These are phyloP conservation scores for Anas bernieri DNA, from an alignment of 2,797 vertebrate species.

Conservation along the genomic window DNA sequence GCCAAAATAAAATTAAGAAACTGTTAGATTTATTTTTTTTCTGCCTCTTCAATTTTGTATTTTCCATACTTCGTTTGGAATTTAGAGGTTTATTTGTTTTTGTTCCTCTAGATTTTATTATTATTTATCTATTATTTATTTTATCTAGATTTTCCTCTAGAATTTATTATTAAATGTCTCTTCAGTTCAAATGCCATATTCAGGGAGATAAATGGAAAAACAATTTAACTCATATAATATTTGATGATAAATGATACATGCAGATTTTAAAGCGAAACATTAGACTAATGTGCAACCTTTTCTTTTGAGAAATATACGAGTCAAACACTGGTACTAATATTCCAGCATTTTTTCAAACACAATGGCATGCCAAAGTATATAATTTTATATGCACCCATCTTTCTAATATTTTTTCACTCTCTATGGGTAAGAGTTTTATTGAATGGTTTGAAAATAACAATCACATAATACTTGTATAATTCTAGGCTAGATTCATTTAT, in stretches of 20 bases:
- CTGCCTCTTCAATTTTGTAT: neutral
- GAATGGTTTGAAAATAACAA: neutral
- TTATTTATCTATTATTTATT: too few species aligned
- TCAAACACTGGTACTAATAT: neutral
- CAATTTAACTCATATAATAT: accelerated
- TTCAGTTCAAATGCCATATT: neutral
- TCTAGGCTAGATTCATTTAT: neutral
- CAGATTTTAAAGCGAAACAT: neutral
- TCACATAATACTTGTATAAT: neutral
- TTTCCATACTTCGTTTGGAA: neutral
- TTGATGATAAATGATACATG: neutral
- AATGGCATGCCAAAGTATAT: neutral
- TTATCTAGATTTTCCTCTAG: neutral
- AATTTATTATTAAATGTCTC: neutral
- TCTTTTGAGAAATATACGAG: neutral
- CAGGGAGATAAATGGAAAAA: neutral
- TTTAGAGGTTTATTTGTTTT: neutral
- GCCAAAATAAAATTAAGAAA: neutral
- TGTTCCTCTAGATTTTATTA: neutral
- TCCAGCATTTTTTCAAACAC: neutral
- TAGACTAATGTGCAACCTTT: neutral
- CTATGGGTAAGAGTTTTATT: neutral
- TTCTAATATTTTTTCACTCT: neutral
- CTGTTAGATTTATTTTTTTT: neutral
- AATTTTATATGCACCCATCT: neutral